Evolutionary conservation across 2,797 vertebrate genomes (phyloP), one percentile per base, ranked within the genome.

Genomic region (Sardinella longiceps): DNA sequence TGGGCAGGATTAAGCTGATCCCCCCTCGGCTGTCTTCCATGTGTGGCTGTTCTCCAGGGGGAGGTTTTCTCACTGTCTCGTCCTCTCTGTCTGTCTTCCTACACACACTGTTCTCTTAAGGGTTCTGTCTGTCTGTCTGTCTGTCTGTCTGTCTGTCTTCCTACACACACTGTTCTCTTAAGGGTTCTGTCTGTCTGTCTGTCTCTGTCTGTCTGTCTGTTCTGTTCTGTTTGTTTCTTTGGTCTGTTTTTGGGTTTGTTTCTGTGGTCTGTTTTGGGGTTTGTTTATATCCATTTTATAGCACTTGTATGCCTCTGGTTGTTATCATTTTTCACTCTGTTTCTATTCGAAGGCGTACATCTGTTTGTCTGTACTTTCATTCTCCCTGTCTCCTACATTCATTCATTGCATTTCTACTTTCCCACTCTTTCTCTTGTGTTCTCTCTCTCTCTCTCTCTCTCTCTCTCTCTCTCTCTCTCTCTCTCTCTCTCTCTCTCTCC

Each of bases 371-470:
- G 56, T 60, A 58, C 2, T 7, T 60, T 60, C 10, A 7, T 2
- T 53, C 51, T 53, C 51, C 20, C 51, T 53, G 20, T 5, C 51
- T 12, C 10, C 2, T 5, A 23, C 51, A 43, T 43, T 53, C 51
- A 14, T 53, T 53, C 11, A 53, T 1, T 53, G 51, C 12, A 2
- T 53, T 53, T 2, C 51, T 53, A 12, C 1, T 14, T 53, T 53
- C 51, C 51, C 12, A 1, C 9, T 53, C 51, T 53, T 10, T 20
- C 11, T 60, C 56, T n/a, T n/a, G n/a, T n/a, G n/a, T 60, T 25
- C 80, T 80, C 86, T 28, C 56, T 39, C 15, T 46, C 5, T 80
- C 81, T 85, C 70, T 85, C 20, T 50, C 86, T 30, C 66, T 81
- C 80, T 9, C 12, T 20, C 9, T 53, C 51, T 53, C 51, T 20